Evolutionary conservation across 2,113 vertebrate genomes (phyloP).

Genomic region (Zosterops pallidus): DNA sequence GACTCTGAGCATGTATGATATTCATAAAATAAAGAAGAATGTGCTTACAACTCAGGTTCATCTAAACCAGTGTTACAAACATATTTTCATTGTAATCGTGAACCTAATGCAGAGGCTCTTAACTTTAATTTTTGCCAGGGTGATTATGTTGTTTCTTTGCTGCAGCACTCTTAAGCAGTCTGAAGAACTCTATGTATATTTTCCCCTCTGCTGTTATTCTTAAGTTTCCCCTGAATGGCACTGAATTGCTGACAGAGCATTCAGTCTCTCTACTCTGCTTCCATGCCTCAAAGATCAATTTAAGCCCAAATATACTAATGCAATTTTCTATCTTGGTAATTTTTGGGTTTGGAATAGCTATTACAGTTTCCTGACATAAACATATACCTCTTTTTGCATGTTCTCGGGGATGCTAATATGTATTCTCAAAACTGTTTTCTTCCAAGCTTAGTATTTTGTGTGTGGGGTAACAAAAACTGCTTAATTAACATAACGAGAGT

Average conservation of each 20-base stretch:
- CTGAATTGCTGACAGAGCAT: neutral
- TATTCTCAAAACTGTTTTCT: neutral
- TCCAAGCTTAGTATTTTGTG: neutral
- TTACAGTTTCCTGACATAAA: neutral
- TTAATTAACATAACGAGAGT: neutral
- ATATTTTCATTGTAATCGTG: neutral
- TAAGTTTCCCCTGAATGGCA: neutral
- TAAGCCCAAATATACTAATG: neutral
- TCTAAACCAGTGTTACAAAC: neutral
- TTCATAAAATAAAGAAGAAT: neutral
- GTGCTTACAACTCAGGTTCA: neutral
- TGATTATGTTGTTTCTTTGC: neutral
- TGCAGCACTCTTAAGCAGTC: neutral
- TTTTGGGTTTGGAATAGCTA: neutral
- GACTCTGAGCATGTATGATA: neutral
- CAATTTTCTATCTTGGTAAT: neutral
- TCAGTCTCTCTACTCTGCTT: neutral
- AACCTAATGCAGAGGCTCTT: neutral
- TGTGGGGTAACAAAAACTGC: neutral
- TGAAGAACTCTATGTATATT: neutral
- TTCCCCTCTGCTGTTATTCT: neutral
- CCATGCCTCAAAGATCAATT: neutral
- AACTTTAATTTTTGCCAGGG: neutral
- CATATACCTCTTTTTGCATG: neutral
- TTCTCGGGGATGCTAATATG: neutral